These are phyloP conservation scores for Horisme vitalbata DNA, from an alignment of 2,888 invertebrate genomes.

Conservation along the genomic window DNA sequence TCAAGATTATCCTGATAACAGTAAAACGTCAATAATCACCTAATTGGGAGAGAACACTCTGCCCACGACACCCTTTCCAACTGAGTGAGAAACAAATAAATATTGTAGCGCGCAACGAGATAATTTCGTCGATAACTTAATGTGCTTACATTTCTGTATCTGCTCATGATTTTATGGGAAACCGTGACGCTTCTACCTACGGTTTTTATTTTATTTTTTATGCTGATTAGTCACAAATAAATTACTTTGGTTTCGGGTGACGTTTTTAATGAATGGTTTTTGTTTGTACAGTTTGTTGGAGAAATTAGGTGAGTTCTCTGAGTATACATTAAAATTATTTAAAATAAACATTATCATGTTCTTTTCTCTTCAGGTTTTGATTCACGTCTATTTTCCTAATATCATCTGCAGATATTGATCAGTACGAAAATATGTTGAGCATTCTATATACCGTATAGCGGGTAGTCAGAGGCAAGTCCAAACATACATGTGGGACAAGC, in stretches of 20 bases:
- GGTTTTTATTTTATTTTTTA: constrained; percentile 30
- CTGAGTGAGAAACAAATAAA: constrained; percentile 79
- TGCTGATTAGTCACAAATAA: constrained; percentile 31
- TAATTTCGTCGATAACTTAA: constrained; percentile 80
- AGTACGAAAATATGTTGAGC: too few relatives aligned
- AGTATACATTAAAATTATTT: too few relatives aligned
- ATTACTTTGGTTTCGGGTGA: constrained; percentile 21
- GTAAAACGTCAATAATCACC: constrained; percentile 83
- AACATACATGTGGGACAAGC: too few relatives aligned
- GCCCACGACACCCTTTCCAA: constrained; percentile 61
- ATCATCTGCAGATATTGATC: too few relatives aligned
- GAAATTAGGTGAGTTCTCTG: constrained; percentile 9
- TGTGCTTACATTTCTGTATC: constrained; percentile 81
- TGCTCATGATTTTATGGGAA: constrained; percentile 81
- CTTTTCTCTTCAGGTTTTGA: too few relatives aligned
- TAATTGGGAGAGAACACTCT: constrained; percentile 80
- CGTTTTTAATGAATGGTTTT: constrained; percentile 12
- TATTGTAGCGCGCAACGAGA: constrained; percentile 78
- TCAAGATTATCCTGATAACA: constrained; percentile 76
- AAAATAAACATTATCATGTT: too few relatives aligned
- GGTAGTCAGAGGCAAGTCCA: too few relatives aligned
- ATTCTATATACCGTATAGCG: too few relatives aligned
- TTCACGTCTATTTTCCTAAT: too few relatives aligned
- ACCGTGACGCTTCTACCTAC: constrained; percentile 59
- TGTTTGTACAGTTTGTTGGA: constrained; percentile 1